These are phyloP conservation scores for Erebia aethiops DNA, from an alignment of 2,888 invertebrate genomes.

Conservation along the genomic window DNA sequence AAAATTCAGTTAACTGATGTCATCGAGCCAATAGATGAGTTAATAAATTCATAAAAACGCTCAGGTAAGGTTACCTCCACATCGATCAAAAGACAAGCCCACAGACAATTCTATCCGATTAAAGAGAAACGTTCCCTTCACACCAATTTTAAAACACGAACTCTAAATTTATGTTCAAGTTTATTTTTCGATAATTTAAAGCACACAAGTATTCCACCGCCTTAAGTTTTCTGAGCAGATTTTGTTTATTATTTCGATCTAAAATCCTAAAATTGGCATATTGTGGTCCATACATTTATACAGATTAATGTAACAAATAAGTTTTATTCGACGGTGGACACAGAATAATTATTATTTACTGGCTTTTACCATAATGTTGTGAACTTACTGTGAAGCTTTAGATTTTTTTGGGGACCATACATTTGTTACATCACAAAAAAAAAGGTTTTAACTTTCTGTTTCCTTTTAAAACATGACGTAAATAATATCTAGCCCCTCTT, in stretches of 20 bases:
- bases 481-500: background rate
- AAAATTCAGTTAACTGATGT: too few species aligned
- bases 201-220: slow-evolving; percentile 46
- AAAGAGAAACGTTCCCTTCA: slow-evolving; percentile 51
- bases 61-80: slow-evolving; percentile 9
- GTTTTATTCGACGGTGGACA: slow-evolving; percentile 29
- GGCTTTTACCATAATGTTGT: slow-evolving; percentile 29
- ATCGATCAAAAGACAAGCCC: slow-evolving; percentile 55
- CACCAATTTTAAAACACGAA: slow-evolving; percentile 56
- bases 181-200: slow-evolving; percentile 36
- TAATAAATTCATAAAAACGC: background rate
- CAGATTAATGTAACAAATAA: slow-evolving; percentile 24
- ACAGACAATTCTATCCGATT: slow-evolving; percentile 51
- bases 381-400: slow-evolving; percentile 27
- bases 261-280: slow-evolving; percentile 68
- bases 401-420: slow-evolving; percentile 16
- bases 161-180: slow-evolving; percentile 28
- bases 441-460: background rate
- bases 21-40: background rate
- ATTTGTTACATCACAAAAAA: slow-evolving; percentile 12
- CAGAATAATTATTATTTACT: slow-evolving; percentile 29
- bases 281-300: slow-evolving; percentile 59
- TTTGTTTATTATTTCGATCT: slow-evolving; percentile 36
- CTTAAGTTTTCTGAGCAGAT: slow-evolving; percentile 46
- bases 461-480: background rate